A percentile compares a stretch with the other conserved stretches of the same genome.
Conservation (phyloP, 2,797 vertebrate species). For the Acanthopagrus latus region DNA sequence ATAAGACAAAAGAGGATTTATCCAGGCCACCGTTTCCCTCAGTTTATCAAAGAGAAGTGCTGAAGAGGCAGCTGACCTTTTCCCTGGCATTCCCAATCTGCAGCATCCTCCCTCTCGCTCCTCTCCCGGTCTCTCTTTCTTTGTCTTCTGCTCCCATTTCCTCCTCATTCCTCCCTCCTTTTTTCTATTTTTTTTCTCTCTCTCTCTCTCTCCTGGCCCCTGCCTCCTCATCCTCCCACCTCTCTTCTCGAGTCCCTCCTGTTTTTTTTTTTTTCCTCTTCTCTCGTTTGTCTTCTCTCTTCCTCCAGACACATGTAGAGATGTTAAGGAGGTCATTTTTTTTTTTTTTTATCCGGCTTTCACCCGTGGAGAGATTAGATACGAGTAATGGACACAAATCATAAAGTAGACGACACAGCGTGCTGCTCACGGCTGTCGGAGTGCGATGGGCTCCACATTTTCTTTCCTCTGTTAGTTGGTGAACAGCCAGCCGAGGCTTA, state of each 20-base stretch:
- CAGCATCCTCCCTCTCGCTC: slow-evolving; percentile 22
- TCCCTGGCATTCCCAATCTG: slow-evolving; percentile 45
- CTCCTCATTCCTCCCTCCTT: neutral
- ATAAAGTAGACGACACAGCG: neutral
- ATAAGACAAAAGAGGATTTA: slow-evolving; percentile 64
- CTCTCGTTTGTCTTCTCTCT: slow-evolving; percentile 16
- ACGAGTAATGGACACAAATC: neutral
- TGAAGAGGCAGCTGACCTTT: slow-evolving; percentile 78
- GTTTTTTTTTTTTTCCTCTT: neutral
- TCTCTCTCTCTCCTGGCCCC: slow-evolving; percentile 15
- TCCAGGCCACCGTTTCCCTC: slow-evolving; percentile 61
- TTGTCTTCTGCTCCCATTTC: slow-evolving; percentile 27
- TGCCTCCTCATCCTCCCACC: slow-evolving; percentile 5
- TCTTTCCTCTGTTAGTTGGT: neutral
- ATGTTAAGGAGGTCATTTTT: slow-evolving; percentile 31
- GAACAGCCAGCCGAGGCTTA: slow-evolving; percentile 19
- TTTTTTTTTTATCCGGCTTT: neutral
- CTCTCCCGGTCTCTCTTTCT: neutral
- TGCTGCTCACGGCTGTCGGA: too few species aligned
- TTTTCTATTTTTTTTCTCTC: too few species aligned
- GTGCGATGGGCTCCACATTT: neutral
- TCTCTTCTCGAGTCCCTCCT: neutral
- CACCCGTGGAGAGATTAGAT: neutral
- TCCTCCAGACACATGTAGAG: slow-evolving; percentile 9
- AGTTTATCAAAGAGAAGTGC: slow-evolving; percentile 61